phyloP scores from a whole-genome alignment of 2,113 vertebrate genomes.

The Suricata suricatta region DNA sequence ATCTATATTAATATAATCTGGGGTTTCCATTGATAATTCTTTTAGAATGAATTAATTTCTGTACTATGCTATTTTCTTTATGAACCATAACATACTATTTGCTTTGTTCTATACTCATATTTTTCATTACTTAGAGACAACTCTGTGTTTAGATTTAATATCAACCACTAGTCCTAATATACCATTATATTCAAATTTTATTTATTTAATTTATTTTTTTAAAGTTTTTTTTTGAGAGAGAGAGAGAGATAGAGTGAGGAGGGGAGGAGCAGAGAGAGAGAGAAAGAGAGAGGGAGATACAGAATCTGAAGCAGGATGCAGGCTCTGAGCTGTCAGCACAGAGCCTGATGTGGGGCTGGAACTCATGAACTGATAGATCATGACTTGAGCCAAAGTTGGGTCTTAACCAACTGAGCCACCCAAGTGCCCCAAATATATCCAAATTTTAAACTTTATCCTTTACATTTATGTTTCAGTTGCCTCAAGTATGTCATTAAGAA shows the following conservation, averaged over 20 bases:
- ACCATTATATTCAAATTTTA: neutral
- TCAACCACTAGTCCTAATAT: neutral
- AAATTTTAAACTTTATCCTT: neutral
- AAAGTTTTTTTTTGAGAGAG: too few relatives aligned
- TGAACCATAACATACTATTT: neutral
- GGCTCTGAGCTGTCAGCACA: too few relatives aligned
- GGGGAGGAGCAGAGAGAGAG: too few relatives aligned
- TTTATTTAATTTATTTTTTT: too few relatives aligned
- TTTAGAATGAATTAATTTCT: slow-evolving; percentile 2
- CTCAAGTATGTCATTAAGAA: neutral
- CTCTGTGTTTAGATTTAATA: neutral
- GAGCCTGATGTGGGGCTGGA: too few relatives aligned
- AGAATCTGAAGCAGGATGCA: too few relatives aligned
- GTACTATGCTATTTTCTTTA: neutral
- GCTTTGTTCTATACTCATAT: neutral
- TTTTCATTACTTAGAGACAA: neutral
- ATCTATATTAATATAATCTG: neutral
- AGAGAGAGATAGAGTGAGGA: too few relatives aligned
- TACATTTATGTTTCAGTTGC: neutral
- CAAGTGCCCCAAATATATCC: neutral
- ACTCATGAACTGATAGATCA: too few relatives aligned
- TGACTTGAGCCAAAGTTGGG: too few relatives aligned
- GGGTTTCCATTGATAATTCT: neutral
- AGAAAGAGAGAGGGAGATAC: too few relatives aligned
- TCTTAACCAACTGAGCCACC: too few relatives aligned